These are phyloP conservation scores for Listrodromus nycthemerus DNA, from an alignment of 2,888 invertebrate species.

Conservation along the genomic window DNA sequence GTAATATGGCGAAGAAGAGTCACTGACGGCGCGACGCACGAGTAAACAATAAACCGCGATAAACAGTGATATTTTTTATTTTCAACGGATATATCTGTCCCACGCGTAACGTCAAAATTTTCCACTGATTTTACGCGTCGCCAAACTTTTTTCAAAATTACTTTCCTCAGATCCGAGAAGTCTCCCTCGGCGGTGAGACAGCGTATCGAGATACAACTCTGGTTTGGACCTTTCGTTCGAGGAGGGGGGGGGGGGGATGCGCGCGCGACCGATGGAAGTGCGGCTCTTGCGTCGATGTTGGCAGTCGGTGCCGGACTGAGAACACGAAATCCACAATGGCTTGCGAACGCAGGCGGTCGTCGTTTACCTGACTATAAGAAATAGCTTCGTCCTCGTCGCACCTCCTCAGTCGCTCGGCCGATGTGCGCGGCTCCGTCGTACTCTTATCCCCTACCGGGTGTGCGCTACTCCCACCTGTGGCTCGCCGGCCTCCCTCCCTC, in stretches of 20 bases:
- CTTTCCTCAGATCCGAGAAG: slow-evolving; percentile 23
- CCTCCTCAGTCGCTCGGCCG: slow-evolving; percentile 2
- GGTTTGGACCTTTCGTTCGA: slow-evolving; percentile 20
- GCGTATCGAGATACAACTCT: slow-evolving; percentile 6
- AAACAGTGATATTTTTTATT: not conserved
- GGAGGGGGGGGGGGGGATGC: slow-evolving; percentile 33
- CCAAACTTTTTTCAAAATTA: not conserved
- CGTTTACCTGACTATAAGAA: slow-evolving; percentile 68
- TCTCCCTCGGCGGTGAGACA: slow-evolving; percentile 4
- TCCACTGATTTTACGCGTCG: slow-evolving; percentile 16
- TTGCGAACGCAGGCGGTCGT: slow-evolving; percentile 65
- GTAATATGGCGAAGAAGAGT: not conserved
- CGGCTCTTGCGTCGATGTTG: slow-evolving; percentile 70
- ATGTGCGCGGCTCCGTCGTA: slow-evolving; percentile 33
- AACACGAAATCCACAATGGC: slow-evolving; percentile 69
- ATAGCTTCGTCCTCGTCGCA: slow-evolving; percentile 28
- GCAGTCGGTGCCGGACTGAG: slow-evolving; percentile 82
- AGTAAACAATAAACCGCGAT: not conserved
- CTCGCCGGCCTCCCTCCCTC: slow-evolving; percentile 47
- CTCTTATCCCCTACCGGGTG: slow-evolving; percentile 42
- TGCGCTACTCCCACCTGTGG: slow-evolving; percentile 54
- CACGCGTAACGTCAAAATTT: not conserved
- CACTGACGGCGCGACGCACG: not conserved
- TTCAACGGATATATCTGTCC: not conserved
- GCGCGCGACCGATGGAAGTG: slow-evolving; percentile 50